phyloP scores from a whole-genome alignment of 2,888 invertebrate species.

The Drosophila sordidapex region DNA sequence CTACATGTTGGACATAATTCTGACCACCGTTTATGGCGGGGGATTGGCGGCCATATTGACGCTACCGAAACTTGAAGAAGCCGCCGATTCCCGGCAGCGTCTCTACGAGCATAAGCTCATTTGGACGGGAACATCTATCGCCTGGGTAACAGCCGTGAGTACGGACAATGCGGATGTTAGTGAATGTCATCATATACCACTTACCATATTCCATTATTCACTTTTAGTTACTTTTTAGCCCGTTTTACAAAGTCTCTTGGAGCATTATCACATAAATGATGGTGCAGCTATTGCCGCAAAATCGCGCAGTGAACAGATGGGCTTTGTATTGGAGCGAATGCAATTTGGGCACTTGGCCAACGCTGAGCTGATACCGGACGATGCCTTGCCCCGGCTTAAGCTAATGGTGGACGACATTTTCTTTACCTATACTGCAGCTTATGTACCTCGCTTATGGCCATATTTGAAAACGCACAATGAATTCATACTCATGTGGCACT shows the following conservation, averaged over 20 bases:
- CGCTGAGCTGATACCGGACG: conserved; percentile 87
- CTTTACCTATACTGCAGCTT: conserved; percentile 87
- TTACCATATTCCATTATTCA: background rate
- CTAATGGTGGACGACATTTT: conserved; percentile 89
- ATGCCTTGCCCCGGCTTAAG: conserved; percentile 86
- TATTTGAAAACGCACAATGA: conserved; percentile 86
- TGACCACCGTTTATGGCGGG: conserved; percentile 88
- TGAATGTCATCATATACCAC: background rate
- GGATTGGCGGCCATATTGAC: conserved; percentile 89
- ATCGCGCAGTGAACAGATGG: conserved; percentile 86
- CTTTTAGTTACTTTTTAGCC: conserved; percentile 38
- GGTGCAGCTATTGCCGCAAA: conserved; percentile 76
- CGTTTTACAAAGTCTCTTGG: conserved; percentile 47
- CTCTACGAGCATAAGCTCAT: conserved; percentile 86
- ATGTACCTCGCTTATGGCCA: conserved; percentile 88
- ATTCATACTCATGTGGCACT: conserved; percentile 87
- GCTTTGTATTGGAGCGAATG: conserved; percentile 88
- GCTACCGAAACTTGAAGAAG: conserved; percentile 87
- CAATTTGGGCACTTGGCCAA: conserved; percentile 88
- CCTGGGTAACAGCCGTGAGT: conserved; percentile 88
- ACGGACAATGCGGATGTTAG: conserved; percentile 85
- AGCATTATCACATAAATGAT: conserved; percentile 58
- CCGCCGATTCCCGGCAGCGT: conserved; percentile 88
- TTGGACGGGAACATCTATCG: conserved; percentile 89
- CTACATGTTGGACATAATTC: conserved; percentile 86